Conservation (phyloP, 23 tunicate genomes). For the Styela clava region DNA sequence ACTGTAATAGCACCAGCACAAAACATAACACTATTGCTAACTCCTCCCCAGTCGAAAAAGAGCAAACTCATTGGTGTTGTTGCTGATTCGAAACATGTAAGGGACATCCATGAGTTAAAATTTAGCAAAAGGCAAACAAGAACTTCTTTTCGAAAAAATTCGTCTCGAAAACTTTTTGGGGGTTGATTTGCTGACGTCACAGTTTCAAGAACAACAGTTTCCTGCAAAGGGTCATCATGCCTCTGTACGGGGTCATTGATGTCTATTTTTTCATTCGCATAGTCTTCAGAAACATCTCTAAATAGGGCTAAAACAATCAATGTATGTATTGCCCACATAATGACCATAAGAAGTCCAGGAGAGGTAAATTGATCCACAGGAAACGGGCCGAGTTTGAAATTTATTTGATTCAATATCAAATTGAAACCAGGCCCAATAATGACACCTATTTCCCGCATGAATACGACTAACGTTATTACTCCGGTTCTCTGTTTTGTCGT, state of each 20-base stretch:
- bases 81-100: conserved; percentile 75
- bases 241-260: no score
- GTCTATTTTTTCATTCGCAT: neutral
- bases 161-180: conserved; percentile 20
- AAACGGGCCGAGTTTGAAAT: conserved; percentile 65
- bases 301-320: conserved; percentile 34
- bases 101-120: conserved; percentile 53
- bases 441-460: conserved; percentile 69
- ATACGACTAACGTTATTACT: conserved; percentile 53
- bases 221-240: no score
- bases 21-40: conserved; percentile 57
- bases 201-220: neutral
- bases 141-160: conserved; percentile 70
- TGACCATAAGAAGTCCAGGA: conserved; percentile 78
- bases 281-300: conserved; percentile 22
- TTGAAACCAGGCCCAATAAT: conserved; percentile 82
- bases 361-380: conserved; percentile 47
- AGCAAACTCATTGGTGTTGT: conserved; percentile 58
- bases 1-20: conserved; percentile 50
- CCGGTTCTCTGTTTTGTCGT: conserved; percentile 62
- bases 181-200: neutral
- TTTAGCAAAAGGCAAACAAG: conserved; percentile 60
- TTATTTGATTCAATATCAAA: conserved; percentile 37
- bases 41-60: conserved; percentile 57
- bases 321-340: conserved; percentile 56